These are phyloP conservation scores for Anisognathus igniventris DNA, from an alignment of 2,797 vertebrate species.

Conservation along the genomic window DNA sequence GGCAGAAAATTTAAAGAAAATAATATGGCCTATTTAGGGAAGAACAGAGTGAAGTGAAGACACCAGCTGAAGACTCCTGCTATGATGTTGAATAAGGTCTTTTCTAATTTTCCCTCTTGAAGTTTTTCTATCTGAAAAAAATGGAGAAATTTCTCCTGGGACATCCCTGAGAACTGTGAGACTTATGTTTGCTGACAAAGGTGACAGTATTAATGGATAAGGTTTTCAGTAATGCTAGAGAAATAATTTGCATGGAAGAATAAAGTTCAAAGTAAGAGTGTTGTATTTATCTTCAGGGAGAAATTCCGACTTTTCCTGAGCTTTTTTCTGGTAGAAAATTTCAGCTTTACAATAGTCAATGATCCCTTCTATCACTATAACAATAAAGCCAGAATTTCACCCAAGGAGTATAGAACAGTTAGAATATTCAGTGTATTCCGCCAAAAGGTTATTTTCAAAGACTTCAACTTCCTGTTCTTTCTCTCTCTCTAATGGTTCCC, in stretches of 20 bases:
- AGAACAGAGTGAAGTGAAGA: not conserved
- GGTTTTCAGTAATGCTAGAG: not conserved
- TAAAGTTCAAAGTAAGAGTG: not conserved
- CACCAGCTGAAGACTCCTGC: not conserved
- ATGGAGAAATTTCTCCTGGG: not conserved
- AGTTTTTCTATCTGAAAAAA: not conserved
- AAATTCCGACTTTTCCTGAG: not conserved
- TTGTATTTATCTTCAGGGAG: not conserved
- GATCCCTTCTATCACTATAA: not conserved
- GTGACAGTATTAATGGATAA: not conserved
- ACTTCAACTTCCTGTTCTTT: not conserved
- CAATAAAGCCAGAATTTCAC: constrained; percentile 7
- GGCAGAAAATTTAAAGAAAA: not conserved
- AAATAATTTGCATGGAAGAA: not conserved
- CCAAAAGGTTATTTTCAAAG: constrained; percentile 32
- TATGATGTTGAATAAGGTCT: not conserved
- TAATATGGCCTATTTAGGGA: not conserved
- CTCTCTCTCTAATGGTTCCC: not conserved
- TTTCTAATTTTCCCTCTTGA: not conserved
- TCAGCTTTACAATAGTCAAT: not conserved
- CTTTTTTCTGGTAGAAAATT: not conserved
- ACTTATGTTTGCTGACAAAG: not conserved
- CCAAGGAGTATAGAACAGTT: not conserved
- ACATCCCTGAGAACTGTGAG: not conserved
- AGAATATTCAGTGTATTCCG: not conserved